A percentile compares a stretch with the other conserved stretches of the same genome.
Evolutionary conservation across 1,140 invertebrate species (phyloP).

Genomic region (Stegodyphus dumicola): DNA sequence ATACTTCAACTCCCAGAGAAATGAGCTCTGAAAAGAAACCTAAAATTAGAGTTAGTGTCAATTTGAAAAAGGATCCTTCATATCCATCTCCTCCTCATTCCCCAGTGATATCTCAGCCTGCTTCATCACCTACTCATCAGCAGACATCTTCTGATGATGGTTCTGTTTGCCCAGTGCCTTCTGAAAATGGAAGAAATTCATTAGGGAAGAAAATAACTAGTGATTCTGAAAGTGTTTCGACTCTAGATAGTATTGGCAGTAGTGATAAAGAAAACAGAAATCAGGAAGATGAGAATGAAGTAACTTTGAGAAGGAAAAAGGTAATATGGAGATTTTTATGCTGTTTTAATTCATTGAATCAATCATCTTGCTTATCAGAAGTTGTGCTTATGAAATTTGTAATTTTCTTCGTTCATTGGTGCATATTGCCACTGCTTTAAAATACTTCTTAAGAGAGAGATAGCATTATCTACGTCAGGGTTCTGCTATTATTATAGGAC

Average conservation of each 20-base stretch:
- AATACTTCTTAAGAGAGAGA: no score
- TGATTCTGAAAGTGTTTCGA: conserved; percentile 84
- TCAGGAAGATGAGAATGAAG: conserved; percentile 59
- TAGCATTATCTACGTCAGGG: no score
- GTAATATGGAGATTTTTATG: background rate
- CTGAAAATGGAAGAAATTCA: conserved; percentile 61
- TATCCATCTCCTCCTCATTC: conserved; percentile 50
- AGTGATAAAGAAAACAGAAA: conserved; percentile 74
- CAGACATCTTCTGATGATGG: conserved; percentile 29
- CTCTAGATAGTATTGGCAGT: conserved; percentile 79
- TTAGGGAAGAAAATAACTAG: conserved; percentile 39
- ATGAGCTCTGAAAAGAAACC: conserved; percentile 38
- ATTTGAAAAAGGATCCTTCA: conserved; percentile 60
- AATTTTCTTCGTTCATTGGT: no score
- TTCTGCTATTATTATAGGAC: no score
- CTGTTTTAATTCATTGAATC: no score
- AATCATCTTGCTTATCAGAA: no score
- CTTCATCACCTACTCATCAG: conserved; percentile 13
- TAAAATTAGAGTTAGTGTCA: conserved; percentile 63
- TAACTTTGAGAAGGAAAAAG: conserved; percentile 61
- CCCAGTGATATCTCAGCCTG: conserved; percentile 33
- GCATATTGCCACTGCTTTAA: no score
- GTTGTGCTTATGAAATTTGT: no score
- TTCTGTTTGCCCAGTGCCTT: conserved; percentile 23
- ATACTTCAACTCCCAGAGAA: background rate